Conservation (phyloP, 2,888 invertebrate genomes). For the Acrobeloides nanus region DNA sequence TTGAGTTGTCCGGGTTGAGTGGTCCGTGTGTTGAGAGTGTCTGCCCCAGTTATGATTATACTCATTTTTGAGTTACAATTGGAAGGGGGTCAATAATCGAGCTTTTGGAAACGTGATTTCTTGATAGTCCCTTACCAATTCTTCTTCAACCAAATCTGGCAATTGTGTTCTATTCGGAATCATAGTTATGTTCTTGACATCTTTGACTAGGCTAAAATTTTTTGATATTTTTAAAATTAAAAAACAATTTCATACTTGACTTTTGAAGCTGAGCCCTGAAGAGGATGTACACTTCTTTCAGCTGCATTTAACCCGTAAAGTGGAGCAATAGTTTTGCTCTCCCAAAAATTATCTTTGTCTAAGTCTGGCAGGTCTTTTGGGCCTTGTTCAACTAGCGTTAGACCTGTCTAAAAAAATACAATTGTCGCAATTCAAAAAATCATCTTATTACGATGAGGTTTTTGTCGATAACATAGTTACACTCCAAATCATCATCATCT, state of each 20-base stretch:
- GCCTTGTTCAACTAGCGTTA: constrained; percentile 23
- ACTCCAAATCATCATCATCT: constrained; percentile 49
- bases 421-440: constrained; percentile 22
- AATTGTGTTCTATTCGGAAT: constrained; percentile 38
- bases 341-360: constrained; percentile 41
- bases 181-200: constrained; percentile 41
- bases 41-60: too few relatives aligned
- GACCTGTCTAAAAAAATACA: constrained; percentile 10
- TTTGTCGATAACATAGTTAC: constrained; percentile 49
- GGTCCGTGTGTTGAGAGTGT: too few relatives aligned
- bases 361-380: constrained; percentile 25
- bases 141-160: too few relatives aligned
- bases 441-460: too few relatives aligned
- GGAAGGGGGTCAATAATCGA: too few relatives aligned
- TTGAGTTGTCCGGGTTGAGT: too few relatives aligned
- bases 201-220: constrained; percentile 39
- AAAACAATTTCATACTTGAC: constrained; percentile 41
- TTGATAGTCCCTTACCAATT: too few relatives aligned
- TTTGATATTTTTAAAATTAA: neutral
- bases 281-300: constrained; percentile 44
- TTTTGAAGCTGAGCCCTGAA: constrained; percentile 44
- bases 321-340: constrained; percentile 32
- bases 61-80: too few relatives aligned
- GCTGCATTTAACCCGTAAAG: constrained; percentile 45
- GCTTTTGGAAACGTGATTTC: too few relatives aligned